Conservation (phyloP, 2,888 invertebrate species). For the Drosophila pegasa region DNA sequence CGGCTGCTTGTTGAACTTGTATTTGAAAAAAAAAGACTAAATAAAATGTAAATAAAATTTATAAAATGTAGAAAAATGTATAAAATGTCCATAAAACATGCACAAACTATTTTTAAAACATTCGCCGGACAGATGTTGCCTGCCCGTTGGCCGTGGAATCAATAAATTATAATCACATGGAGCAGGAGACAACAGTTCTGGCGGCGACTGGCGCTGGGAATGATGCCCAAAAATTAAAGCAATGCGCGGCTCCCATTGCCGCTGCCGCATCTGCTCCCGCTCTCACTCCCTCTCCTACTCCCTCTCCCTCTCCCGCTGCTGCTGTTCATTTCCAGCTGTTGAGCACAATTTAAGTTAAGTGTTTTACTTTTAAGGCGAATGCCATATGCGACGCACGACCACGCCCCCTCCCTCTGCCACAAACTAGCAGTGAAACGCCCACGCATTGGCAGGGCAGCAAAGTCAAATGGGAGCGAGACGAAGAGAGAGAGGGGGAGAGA, state of each 20-base stretch:
- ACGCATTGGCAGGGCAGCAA: constrained; percentile 44
- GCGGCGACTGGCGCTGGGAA: background rate
- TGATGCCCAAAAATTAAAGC: constrained; percentile 50
- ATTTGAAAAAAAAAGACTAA: background rate
- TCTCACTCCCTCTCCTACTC: no score
- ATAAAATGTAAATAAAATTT: constrained; percentile 28
- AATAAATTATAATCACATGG: constrained; percentile 68
- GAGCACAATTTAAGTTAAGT: constrained; percentile 75
- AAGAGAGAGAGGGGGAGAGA: background rate
- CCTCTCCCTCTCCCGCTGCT: no score
- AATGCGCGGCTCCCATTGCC: constrained; percentile 17
- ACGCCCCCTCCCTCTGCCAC: constrained; percentile 53
- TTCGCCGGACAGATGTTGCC: constrained; percentile 52
- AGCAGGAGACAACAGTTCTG: constrained; percentile 17
- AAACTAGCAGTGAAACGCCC: constrained; percentile 32
- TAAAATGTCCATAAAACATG: constrained; percentile 55
- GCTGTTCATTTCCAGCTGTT: constrained; percentile 74
- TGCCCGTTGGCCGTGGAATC: constrained; percentile 44
- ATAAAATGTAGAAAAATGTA: constrained; percentile 42
- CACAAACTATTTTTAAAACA: constrained; percentile 52
- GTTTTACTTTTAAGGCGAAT: constrained; percentile 59
- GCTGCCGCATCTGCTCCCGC: background rate
- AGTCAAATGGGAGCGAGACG: constrained; percentile 22
- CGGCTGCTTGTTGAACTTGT: background rate
- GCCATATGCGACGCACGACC: constrained; percentile 25